phyloP scores from a whole-genome alignment of 1,140 invertebrate species.

The Hylaeus volcanicus region DNA sequence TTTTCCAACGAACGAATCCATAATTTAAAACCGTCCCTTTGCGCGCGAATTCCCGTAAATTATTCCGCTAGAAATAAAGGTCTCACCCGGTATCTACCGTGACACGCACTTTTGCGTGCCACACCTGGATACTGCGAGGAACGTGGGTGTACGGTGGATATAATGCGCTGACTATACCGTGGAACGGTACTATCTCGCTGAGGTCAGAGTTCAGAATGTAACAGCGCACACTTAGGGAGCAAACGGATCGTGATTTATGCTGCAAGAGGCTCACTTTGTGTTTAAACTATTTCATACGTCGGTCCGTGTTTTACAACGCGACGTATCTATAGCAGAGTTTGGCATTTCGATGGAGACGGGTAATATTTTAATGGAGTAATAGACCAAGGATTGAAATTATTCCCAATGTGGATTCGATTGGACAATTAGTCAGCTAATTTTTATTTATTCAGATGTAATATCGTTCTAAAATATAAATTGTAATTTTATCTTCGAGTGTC shows the following conservation, averaged over 20 bases:
- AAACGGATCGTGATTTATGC: slow-evolving; percentile 12
- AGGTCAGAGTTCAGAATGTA: slow-evolving; percentile 8
- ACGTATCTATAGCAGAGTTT: too few relatives aligned
- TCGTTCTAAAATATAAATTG: too few relatives aligned
- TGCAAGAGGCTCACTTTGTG: background rate
- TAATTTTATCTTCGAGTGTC: too few relatives aligned
- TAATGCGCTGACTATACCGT: slow-evolving; percentile 5
- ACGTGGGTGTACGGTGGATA: slow-evolving; percentile 9
- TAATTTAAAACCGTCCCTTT: slow-evolving; percentile 49
- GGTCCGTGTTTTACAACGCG: background rate
- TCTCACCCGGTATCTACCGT: slow-evolving; percentile 42
- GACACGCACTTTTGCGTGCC: slow-evolving; percentile 63
- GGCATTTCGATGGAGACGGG: too few relatives aligned
- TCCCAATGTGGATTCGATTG: too few relatives aligned
- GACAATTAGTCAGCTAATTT: too few relatives aligned
- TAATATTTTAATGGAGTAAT: too few relatives aligned
- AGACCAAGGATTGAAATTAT: too few relatives aligned
- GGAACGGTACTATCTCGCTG: slow-evolving; percentile 23
- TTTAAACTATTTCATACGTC: background rate
- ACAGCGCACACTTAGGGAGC: background rate
- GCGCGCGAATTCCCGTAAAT: slow-evolving; percentile 40
- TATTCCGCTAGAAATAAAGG: slow-evolving; percentile 55
- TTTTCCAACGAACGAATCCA: slow-evolving; percentile 22
- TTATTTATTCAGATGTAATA: too few relatives aligned
- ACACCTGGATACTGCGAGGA: slow-evolving; percentile 45